Percentiles rank a stretch among this genome's conserved stretches.
Conservation (phyloP, 2,888 invertebrate genomes). For the Cephonodes hylas region DNA sequence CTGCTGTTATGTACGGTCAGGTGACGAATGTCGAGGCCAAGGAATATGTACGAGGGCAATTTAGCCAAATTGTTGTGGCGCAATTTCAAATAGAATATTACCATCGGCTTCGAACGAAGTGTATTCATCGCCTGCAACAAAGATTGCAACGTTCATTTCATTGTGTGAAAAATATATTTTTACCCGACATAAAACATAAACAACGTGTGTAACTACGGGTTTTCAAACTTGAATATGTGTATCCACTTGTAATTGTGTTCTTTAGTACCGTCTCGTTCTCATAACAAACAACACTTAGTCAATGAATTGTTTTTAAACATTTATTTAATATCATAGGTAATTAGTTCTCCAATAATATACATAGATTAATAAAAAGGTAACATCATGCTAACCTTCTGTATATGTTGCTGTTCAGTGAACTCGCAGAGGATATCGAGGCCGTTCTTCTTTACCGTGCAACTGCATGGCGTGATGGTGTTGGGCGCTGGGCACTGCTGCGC, state of each 20-base stretch:
- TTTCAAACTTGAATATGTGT: too few relatives aligned
- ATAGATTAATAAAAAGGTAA: background rate
- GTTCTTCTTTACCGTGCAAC: constrained; percentile 92
- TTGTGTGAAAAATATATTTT: too few relatives aligned
- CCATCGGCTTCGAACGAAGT: constrained; percentile 88
- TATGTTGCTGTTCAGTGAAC: constrained; percentile 90
- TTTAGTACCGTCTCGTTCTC: too few relatives aligned
- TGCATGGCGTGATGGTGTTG: constrained; percentile 88
- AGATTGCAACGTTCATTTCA: background rate
- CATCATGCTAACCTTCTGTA: constrained; percentile 73
- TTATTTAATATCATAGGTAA: too few relatives aligned
- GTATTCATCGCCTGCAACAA: constrained; percentile 87
- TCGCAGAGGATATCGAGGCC: constrained; percentile 94
- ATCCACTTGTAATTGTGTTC: too few relatives aligned
- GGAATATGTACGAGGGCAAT: constrained; percentile 91
- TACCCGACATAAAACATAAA: too few relatives aligned
- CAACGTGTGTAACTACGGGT: too few relatives aligned
- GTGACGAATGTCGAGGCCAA: constrained; percentile 93
- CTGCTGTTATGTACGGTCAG: constrained; percentile 94
- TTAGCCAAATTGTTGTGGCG: constrained; percentile 92
- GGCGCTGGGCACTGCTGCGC: constrained; percentile 88
- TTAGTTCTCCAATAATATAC: too few relatives aligned
- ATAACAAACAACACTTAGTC: too few relatives aligned
- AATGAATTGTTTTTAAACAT: too few relatives aligned
- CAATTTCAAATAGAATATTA: constrained; percentile 93